Percentiles rank a stretch among this genome's conserved stretches.
These are phyloP conservation scores for Ceratotherium simum DNA, from an alignment of 2,113 vertebrate species.

Conservation along the genomic window DNA sequence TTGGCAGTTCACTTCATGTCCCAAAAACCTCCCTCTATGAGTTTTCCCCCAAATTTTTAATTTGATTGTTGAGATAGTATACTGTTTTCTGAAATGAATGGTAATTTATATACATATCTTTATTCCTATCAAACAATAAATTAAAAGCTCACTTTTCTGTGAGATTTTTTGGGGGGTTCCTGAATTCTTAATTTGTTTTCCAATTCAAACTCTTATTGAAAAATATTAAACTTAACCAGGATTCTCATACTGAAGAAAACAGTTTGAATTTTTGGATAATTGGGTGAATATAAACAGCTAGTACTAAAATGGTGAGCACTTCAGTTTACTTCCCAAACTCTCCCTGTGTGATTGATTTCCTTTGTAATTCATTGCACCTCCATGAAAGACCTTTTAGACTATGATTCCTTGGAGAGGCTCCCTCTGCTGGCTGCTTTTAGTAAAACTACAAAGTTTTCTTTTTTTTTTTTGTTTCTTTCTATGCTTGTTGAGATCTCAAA, in stretches of 20 bases:
- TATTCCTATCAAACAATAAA: constrained; percentile 16
- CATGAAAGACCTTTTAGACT: background rate
- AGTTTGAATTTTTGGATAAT: background rate
- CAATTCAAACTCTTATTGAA: constrained; percentile 39
- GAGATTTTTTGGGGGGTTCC: constrained; percentile 39
- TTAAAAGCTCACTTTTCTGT: constrained; percentile 38
- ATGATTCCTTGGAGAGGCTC: constrained; percentile 53
- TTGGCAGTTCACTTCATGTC: background rate
- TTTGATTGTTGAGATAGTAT: background rate
- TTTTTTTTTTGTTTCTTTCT: background rate
- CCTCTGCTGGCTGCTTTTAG: constrained; percentile 78
- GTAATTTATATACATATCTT: background rate
- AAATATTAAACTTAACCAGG: constrained; percentile 22
- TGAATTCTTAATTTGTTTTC: constrained; percentile 36
- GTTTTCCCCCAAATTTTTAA: background rate
- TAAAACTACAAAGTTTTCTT: constrained; percentile 51
- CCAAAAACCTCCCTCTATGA: background rate
- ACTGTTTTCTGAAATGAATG: constrained; percentile 6
- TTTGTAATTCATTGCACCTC: constrained; percentile 12
- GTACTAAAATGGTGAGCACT: constrained; percentile 17
- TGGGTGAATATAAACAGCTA: background rate
- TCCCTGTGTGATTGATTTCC: background rate
- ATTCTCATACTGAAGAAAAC: constrained; percentile 50
- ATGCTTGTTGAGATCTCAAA: constrained; percentile 24
- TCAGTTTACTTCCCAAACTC: background rate